Conservation (phyloP, 2,888 invertebrate genomes). For the Mimachlamys varia region DNA sequence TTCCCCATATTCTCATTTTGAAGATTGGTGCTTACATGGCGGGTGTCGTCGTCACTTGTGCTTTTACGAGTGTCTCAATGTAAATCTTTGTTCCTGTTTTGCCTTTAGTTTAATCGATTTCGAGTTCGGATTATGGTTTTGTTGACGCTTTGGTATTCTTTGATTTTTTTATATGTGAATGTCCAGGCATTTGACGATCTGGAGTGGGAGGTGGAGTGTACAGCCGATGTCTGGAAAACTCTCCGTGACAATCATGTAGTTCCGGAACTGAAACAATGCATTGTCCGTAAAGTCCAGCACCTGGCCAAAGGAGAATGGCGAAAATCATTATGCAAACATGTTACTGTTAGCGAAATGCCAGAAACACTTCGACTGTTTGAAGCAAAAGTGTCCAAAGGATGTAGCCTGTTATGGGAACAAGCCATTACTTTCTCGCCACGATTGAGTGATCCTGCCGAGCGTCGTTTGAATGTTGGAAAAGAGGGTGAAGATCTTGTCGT, state of each 20-base stretch:
- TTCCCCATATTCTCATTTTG: background rate
- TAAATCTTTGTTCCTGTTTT: too few species aligned
- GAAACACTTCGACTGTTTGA: conserved; percentile 65
- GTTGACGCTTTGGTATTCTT: too few species aligned
- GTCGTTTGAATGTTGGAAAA: too few species aligned
- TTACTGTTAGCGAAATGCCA: conserved; percentile 59
- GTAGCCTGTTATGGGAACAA: conserved; percentile 73
- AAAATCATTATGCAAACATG: conserved; percentile 62
- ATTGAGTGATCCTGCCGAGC: conserved; percentile 66
- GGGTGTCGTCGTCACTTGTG: too few species aligned
- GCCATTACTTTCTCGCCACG: conserved; percentile 74
- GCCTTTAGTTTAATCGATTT: too few species aligned
- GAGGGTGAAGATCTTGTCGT: conserved; percentile 55
- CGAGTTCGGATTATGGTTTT: too few species aligned
- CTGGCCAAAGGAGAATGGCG: conserved; percentile 75
- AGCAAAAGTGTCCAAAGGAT: conserved; percentile 66
- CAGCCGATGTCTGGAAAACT: conserved; percentile 71
- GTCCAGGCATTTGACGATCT: conserved; percentile 74
- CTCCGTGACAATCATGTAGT: conserved; percentile 65
- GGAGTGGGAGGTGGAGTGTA: conserved; percentile 77
- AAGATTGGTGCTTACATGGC: too few species aligned
- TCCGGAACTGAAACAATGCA: conserved; percentile 62
- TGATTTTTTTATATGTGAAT: too few species aligned
- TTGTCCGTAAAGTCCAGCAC: conserved; percentile 66
- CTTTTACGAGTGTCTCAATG: too few species aligned